Base-by-base conservation (phyloP, 1,140 invertebrate genomes). In the Sinella curviseta region DNA sequence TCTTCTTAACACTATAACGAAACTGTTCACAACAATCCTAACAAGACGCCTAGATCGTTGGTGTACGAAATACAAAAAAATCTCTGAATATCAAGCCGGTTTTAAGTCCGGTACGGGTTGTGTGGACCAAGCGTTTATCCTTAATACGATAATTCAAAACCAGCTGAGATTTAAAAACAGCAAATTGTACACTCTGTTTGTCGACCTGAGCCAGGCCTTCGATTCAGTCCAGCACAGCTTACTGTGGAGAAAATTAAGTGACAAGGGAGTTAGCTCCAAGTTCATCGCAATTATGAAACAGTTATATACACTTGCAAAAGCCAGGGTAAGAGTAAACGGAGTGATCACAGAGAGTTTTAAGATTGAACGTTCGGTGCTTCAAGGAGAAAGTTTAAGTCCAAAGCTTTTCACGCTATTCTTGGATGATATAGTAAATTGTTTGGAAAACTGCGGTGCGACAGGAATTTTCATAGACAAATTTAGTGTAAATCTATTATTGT, bases 11-110 rank as follows among this genome's bases (percentile, higher is more conserved):
- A 78, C 77, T 16, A 57, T 77, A 33, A 39, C 74, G 1, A 85
- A 85, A 82, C 35, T 85, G 3, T 84, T 84, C 39, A 80, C 82
- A 0, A 77, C 65, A 1, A 78, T 85, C 1, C 74, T 85, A n/a
- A 67, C 70, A n/a, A 76, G 70, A 1, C 78, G 84, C 76, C 26
- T 85, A 17, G 70, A 79, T 1, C 54, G n/a, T 0, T 85, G 81
- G 80, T 20, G 80, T 4, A 78, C 3, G 24, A 60, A 60, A 48
- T n/a, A 82, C 65, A 76, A 81, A 1, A 82, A 81, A 36, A 74
- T 84, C 12, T 82, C 80, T 2, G 57, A 85, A 35, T 79, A 57
- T 35, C 85, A 86, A 79, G 82, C 82, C 1, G 85, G 84, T 3
- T 86, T 84, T 57, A 73, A 81, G 54, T 83, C 74, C 31, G 48